These are phyloP conservation scores for Dryocosmus kuriphilus DNA, from an alignment of 2,888 invertebrate genomes.

Conservation along the genomic window DNA sequence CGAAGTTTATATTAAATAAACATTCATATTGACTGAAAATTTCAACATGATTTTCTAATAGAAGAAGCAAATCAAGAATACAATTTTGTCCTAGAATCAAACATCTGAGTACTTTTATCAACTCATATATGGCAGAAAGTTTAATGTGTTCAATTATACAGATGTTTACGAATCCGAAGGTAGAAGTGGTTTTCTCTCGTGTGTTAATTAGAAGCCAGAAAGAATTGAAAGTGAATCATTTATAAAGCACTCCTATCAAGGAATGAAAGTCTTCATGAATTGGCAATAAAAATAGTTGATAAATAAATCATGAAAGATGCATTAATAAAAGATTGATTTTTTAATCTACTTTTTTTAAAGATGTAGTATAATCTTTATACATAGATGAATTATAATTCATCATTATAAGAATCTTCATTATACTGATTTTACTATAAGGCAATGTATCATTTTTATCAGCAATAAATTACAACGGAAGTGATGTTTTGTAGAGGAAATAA, in stretches of 20 bases:
- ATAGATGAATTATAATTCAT: neutral
- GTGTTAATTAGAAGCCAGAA: slow-evolving; percentile 25
- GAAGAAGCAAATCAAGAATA: neutral
- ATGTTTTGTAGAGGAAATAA: neutral
- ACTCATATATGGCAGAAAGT: slow-evolving; percentile 9
- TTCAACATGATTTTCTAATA: neutral
- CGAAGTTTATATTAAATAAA: too few relatives aligned
- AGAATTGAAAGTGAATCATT: slow-evolving; percentile 38
- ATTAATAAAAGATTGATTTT: neutral
- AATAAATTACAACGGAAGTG: neutral
- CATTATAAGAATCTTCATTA: neutral
- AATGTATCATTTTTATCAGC: neutral
- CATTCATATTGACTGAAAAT: too few relatives aligned
- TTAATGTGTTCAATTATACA: neutral
- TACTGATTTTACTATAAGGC: neutral
- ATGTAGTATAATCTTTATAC: too few relatives aligned
- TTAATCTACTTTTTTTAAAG: neutral
- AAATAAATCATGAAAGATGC: slow-evolving; percentile 1
- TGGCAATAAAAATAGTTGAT: neutral
- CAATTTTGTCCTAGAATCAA: neutral
- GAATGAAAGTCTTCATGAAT: slow-evolving; percentile 27
- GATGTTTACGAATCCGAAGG: slow-evolving; percentile 7
- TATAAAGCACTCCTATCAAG: slow-evolving; percentile 4
- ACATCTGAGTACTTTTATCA: slow-evolving; percentile 2
- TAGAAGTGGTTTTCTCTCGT: slow-evolving; percentile 5